These are phyloP conservation scores for Lithophane semibrunnea DNA, from an alignment of 2,888 invertebrate genomes.

Conservation along the genomic window DNA sequence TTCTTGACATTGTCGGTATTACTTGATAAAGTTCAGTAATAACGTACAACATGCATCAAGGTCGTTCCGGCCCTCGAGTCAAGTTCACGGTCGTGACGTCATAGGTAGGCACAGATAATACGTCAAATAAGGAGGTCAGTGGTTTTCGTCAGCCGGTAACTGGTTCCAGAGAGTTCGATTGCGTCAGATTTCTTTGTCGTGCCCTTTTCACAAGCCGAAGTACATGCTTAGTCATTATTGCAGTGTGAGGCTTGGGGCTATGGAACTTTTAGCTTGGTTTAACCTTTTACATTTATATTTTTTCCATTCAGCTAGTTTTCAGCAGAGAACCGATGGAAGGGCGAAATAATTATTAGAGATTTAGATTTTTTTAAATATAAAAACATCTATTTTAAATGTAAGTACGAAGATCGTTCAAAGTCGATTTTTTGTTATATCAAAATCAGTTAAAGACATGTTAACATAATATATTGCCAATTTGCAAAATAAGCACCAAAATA, in stretches of 20 bases:
- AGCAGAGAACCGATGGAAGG: too few relatives aligned
- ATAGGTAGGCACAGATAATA: constrained; percentile 43
- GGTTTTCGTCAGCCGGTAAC: constrained; percentile 35
- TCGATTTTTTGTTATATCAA: too few relatives aligned
- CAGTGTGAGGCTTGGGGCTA: neutral
- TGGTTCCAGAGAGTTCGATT: constrained; percentile 43
- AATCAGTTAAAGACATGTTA: too few relatives aligned
- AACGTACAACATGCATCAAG: constrained; percentile 46
- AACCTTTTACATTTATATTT: neutral
- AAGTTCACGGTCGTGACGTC: constrained; percentile 72
- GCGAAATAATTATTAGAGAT: too few relatives aligned
- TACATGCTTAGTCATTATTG: constrained; percentile 5
- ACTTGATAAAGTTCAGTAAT: constrained; percentile 12
- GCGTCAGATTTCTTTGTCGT: constrained; percentile 39
- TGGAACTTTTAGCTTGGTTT: constrained; percentile 1
- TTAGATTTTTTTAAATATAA: too few relatives aligned
- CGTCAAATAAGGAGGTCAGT: constrained; percentile 64
- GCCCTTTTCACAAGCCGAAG: constrained; percentile 39
- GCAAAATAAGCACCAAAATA: neutral
- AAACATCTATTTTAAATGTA: too few relatives aligned
- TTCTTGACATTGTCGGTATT: constrained; percentile 41
- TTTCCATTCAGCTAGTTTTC: too few relatives aligned
- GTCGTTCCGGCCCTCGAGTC: constrained; percentile 63
- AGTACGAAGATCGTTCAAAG: too few relatives aligned
- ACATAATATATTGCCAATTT: too few relatives aligned